Base-by-base conservation (phyloP, 2,113 vertebrate species). In the Dasyprocta punctata region DNA sequence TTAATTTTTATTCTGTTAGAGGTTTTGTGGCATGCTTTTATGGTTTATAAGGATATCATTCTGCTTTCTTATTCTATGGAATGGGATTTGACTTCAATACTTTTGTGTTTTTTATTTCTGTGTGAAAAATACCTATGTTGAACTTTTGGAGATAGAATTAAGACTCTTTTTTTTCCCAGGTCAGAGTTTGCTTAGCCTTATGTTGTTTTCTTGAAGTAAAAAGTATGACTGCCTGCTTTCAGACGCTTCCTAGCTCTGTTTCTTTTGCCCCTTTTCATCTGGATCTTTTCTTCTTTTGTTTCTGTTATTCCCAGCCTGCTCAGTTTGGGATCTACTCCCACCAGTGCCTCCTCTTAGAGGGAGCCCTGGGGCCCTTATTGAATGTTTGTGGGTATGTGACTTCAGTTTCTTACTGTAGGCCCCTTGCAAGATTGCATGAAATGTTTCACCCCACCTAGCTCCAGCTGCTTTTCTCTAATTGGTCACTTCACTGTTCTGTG, bases 101-200 rank as follows among this genome's bases (percentile, higher is more conserved):
- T 33, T 83, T n/a, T 56, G 2, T 44, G 14, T 65, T 47, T 60
- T 92, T 82, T 58, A 47, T 77, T 92, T 88, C 93, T 67, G 78
- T 78, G 1, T 89, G 90, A 92, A 94, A 93, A 85, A 75, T 60
- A 49, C 6, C 86, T 78, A 49, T 24, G 47, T 94, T 89, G 47
- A 86, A 93, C 58, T 77, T 87, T 8, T 47, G 54, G 47, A 77
- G 67, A 11, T 16, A 28, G 4, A 14, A 38, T 93, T 60, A 65
- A 85, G 41, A 20, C 9, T 19, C 38, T 41, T 41, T 52, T 89
- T 83, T n/a, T 5, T 2, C 61, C 28, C 16, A 83, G 58, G 47
- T 36, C 20, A 4, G 17, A 33, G n/a, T 11, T 54, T 36, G 5
- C 67, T n/a, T 61, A 60, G 11, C 67, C 44, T 56, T 83, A 69